Percentiles rank a stretch among this genome's conserved stretches.
These are phyloP conservation scores for Spizaetus ornatus DNA, from an alignment of 2,113 vertebrate species.

Conservation along the genomic window DNA sequence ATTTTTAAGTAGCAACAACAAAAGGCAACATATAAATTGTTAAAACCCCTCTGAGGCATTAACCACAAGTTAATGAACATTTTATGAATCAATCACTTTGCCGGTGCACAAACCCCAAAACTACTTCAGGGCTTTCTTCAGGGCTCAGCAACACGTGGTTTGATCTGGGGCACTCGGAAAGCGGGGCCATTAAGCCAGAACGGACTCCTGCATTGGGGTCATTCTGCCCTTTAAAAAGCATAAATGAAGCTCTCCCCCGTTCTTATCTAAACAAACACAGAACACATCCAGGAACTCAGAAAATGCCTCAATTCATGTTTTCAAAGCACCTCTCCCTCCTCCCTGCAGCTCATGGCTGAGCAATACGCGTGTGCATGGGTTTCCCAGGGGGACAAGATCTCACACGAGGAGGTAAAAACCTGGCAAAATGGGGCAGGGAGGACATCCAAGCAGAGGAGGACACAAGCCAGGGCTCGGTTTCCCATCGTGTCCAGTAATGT, in stretches of 20 bases:
- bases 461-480: not conserved
- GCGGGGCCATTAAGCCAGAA: not conserved
- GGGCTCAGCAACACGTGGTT: not conserved
- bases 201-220: not conserved
- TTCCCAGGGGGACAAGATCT: not conserved
- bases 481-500: rapidly evolving
- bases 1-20: not conserved
- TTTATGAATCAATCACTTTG: not conserved
- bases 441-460: not conserved
- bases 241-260: not conserved
- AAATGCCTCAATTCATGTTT: rapidly evolving
- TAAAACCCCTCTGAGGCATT: not conserved
- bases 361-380: rapidly evolving
- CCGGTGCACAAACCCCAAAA: not conserved
- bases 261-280: not conserved
- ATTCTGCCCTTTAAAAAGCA: not conserved
- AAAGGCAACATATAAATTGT: not conserved
- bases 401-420: not conserved
- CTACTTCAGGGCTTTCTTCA: not conserved
- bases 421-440: not conserved
- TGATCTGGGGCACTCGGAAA: not conserved
- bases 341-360: rapidly evolving
- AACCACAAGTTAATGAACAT: not conserved
- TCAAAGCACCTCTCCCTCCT: not conserved
- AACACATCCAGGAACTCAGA: not conserved